Base-by-base conservation (phyloP, 2,113 vertebrate genomes). In the Caranx melampygus region DNA sequence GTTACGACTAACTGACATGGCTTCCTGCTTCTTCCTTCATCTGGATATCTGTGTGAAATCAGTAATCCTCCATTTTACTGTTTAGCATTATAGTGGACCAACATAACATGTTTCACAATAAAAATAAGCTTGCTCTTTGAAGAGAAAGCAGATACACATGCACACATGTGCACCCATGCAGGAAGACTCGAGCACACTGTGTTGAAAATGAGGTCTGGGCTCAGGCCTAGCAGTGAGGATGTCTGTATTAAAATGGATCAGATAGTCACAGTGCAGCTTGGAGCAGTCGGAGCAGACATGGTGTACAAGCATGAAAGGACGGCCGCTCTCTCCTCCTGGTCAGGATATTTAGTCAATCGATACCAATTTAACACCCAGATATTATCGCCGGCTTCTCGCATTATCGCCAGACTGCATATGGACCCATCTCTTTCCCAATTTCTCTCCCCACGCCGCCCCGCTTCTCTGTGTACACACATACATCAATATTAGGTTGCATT, bases 281-380 rank as follows among this genome's bases (percentile, higher is more conserved):
- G 79, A 88, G 88, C 85, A 51, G 78, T 77, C 64, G 44, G 79
- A 84, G 89, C 87, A 82, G 90, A 87, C 89, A 75, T 64, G 79
- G 78, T 74, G 78, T 75, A 87, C 60, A 40, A 55, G 85, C 90
- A 88, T 91, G 88, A 92, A 90, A 90, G 86, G 84, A 81, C 14
- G 52, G 72, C 64, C 20, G 79, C 88, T 78, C 87, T 88, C 88
- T 87, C 82, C 91, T 87, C 89, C 87, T 79, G 84, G 85, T 91
- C 90, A 75, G 89, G 88, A 90, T 91, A 89, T 93, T 92, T 90
- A 92, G 89, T 88, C 84, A 85, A 92, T 93, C 92, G 82, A 92
- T 93, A 89, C 90, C 91, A 93, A 91, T 93, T 92, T 92, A 92
- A 88, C 87, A 85, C 69, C 68, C 72, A 88, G 92, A 93, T 92